These are phyloP conservation scores for Euleptes europaea DNA, from an alignment of 2,113 vertebrate genomes.

Conservation along the genomic window DNA sequence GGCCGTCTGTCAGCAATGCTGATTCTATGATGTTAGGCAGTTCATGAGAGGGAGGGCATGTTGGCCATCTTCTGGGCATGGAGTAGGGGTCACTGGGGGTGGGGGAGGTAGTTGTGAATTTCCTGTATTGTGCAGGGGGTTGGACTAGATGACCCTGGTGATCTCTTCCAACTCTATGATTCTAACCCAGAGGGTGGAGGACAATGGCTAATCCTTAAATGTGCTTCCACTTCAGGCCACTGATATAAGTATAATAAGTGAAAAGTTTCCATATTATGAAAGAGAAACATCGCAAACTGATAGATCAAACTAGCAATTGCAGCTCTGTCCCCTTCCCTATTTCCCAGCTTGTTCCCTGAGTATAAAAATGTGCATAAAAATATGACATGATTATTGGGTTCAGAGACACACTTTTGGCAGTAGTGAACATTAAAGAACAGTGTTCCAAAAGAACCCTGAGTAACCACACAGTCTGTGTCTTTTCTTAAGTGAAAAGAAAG, in stretches of 20 bases:
- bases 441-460: conserved; percentile 61
- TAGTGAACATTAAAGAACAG: conserved; percentile 57
- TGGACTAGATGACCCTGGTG: no score
- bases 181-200: no score
- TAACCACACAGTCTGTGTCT: conserved; percentile 45
- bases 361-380: neutral
- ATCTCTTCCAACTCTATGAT: no score
- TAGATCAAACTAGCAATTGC: neutral
- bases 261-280: neutral
- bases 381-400: neutral
- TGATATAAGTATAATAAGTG: neutral
- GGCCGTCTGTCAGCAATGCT: no score
- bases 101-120: no score
- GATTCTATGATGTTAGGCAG: no score
- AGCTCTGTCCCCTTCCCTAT: neutral
- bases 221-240: no score
- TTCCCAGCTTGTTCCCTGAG: neutral
- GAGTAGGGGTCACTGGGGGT: no score
- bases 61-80: no score
- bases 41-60: no score
- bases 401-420: neutral
- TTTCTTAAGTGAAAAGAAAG: conserved; percentile 70
- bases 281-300: neutral
- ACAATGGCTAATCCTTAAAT: neutral
- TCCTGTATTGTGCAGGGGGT: no score